Percentiles rank a stretch among this genome's conserved stretches.
Conservation (phyloP, 2,113 vertebrate genomes). For the Pandion haliaetus region DNA sequence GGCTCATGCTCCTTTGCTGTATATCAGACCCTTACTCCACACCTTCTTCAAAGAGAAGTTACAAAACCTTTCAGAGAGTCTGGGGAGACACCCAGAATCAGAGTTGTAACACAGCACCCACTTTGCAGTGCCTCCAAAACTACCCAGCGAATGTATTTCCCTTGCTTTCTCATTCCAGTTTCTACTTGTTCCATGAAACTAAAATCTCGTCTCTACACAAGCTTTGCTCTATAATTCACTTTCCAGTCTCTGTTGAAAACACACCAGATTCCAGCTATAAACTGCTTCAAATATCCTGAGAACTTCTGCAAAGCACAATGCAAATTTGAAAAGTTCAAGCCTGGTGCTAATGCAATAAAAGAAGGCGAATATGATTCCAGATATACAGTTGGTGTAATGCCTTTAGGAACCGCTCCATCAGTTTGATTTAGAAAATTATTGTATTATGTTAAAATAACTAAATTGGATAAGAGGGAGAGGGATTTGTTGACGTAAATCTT, state of each 20-base stretch:
- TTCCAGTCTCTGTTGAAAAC: not conserved
- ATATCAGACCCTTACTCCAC: not conserved
- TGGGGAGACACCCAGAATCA: not conserved
- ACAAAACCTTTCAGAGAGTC: not conserved
- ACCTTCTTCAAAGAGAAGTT: not conserved
- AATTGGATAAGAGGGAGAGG: slow-evolving; percentile 43
- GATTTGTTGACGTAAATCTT: slow-evolving; percentile 58
- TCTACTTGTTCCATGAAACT: not conserved
- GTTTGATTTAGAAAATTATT: slow-evolving; percentile 65
- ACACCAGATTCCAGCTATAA: not conserved
- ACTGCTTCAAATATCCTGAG: slow-evolving; percentile 2
- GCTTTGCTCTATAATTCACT: not conserved
- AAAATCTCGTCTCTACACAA: not conserved
- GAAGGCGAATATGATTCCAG: slow-evolving; percentile 55
- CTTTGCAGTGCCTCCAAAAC: not conserved
- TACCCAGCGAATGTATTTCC: not conserved
- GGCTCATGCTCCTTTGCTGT: not conserved
- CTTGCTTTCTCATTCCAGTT: not conserved
- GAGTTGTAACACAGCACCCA: not conserved
- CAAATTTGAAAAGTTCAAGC: slow-evolving; percentile 58
- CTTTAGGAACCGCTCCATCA: slow-evolving; percentile 57
- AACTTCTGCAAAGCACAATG: slow-evolving; percentile 47
- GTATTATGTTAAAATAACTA: slow-evolving; percentile 60
- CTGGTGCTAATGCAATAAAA: slow-evolving; percentile 64
- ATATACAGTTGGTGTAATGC: slow-evolving; percentile 59